A percentile compares a stretch with the other conserved stretches of the same genome.
Evolutionary conservation across 2,113 vertebrate species (phyloP).

Genomic region (Passer montanus): DNA sequence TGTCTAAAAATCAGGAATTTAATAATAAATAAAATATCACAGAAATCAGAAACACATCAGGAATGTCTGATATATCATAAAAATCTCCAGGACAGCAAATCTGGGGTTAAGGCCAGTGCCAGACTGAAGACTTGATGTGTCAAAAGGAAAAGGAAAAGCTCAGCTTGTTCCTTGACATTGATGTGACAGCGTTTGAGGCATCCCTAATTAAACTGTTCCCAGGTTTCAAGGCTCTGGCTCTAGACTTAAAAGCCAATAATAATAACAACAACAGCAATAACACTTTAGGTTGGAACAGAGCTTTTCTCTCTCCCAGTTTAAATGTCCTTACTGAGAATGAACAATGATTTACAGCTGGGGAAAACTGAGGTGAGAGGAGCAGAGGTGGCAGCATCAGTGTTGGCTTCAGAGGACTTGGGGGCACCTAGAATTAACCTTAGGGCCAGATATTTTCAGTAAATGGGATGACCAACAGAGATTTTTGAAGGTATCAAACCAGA

Average conservation of each 20-base stretch:
- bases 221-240: background rate
- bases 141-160: constrained; percentile 1
- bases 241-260: background rate
- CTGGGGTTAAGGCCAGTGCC: background rate
- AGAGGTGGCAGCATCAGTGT: background rate
- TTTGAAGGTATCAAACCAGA: background rate
- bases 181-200: background rate
- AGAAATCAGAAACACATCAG: background rate
- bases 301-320: background rate
- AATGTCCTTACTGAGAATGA: background rate
- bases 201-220: background rate
- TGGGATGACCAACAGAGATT: background rate
- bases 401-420: background rate
- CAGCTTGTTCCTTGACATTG: background rate
- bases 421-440: background rate
- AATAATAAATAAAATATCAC: too few relatives aligned
- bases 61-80: background rate
- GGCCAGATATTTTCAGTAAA: background rate
- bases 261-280: background rate
- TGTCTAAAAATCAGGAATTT: background rate
- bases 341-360: background rate
- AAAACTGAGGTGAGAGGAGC: background rate
- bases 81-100: background rate
- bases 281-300: background rate
- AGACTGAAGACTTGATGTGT: background rate